Base-by-base conservation (phyloP, 2,888 invertebrate species). In the Drosophila paranaensis region DNA sequence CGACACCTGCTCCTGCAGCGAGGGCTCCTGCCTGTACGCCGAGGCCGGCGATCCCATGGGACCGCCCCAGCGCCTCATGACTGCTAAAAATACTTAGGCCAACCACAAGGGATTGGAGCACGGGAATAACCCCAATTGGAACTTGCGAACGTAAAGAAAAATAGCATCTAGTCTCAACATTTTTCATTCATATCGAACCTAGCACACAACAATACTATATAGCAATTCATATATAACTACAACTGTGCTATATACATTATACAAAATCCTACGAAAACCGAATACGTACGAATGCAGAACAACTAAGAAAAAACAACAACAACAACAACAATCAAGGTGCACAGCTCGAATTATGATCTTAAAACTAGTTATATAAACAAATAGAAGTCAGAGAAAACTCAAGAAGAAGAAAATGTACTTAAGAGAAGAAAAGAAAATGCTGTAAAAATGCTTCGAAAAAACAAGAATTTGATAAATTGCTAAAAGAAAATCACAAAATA, bases 1-100 rank as follows among this genome's bases (percentile, higher is more conserved):
- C 50, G 95, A 95, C 81, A 95, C 95, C 58, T 95, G 95, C 90
- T 95, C 95, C 37, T 95, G 95, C 91, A 95, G 95, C 88, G 95
- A 95, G 83, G 94, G 95, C 20, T 94, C 94, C 53, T 95, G 95
- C 80, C 91, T 95, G 62, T 95, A 95, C 82, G 95, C 95, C 1
- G 95, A 95, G 90, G 94, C 94, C 33, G 94, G 94, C 43, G 93
- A 93, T 50, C 93, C 93, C 13, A 84, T 87, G 33, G 71, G 76
- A 60, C 70, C 88, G 20, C 60, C 55, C 27, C 56, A 64, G 14
- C 71, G 71, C 57, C 73, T 58, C 65, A 39, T 77, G 89, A 74
- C 84, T 85, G 88, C 82, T 61, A 88, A 85, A 54, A 82, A 84
- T 73, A 84, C 88, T 81, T 89, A 83, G 89, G 51, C 30, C 48